These are phyloP conservation scores for Aphidius gifuensis DNA, from an alignment of 1,140 invertebrate species.

Conservation along the genomic window DNA sequence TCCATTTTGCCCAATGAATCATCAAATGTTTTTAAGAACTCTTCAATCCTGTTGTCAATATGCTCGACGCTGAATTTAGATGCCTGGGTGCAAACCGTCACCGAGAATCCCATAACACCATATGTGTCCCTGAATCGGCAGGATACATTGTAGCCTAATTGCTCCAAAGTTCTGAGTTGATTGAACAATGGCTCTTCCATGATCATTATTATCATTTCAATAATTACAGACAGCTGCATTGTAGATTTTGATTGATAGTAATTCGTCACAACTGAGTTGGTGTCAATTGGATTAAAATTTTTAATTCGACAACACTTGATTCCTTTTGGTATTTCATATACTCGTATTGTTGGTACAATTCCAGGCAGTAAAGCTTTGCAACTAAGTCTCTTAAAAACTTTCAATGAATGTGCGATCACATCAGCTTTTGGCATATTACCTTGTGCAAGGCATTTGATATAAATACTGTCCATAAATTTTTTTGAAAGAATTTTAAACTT, in stretches of 20 bases:
- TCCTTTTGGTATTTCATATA: constrained; percentile 64
- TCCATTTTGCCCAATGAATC: constrained; percentile 61
- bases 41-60: constrained; percentile 73
- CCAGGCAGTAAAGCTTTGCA: constrained; percentile 35
- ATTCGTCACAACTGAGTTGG: constrained; percentile 82
- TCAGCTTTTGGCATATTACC: constrained; percentile 68
- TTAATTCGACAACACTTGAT: constrained; percentile 63
- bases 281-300: constrained; percentile 71
- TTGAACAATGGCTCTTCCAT: constrained; percentile 88
- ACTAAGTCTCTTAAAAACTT: constrained; percentile 36
- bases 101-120: constrained; percentile 70
- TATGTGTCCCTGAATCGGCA: constrained; percentile 66
- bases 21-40: constrained; percentile 67
- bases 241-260: constrained; percentile 81
- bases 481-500: constrained; percentile 61
- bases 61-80: constrained; percentile 68
- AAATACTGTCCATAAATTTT: constrained; percentile 61
- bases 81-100: constrained; percentile 73
- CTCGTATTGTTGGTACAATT: constrained; percentile 46
- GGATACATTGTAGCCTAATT: constrained; percentile 81
- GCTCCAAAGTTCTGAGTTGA: constrained; percentile 82
- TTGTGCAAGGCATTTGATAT: constrained; percentile 70
- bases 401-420: constrained; percentile 58
- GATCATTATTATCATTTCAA: constrained; percentile 75
- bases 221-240: constrained; percentile 64